A percentile compares a stretch with the other conserved stretches of the same genome.
These are phyloP conservation scores for Leptodactylus fallax DNA, from an alignment of 2,797 vertebrate genomes.

Conservation along the genomic window DNA sequence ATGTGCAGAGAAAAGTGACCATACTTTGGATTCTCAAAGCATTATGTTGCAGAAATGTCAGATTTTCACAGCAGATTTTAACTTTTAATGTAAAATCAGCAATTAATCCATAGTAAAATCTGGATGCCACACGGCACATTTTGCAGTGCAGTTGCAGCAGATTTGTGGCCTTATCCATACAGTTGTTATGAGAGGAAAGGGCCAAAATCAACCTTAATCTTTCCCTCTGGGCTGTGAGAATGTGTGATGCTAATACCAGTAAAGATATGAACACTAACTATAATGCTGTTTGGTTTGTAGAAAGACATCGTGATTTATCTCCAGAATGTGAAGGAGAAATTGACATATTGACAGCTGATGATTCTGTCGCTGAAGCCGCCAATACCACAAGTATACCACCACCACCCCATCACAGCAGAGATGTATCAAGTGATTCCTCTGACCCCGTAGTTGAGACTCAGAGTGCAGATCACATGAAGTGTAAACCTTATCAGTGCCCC, in stretches of 20 bases:
- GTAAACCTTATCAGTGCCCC: neutral
- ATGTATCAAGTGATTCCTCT: neutral
- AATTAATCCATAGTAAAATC: too few relatives aligned
- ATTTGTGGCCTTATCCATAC: too few relatives aligned
- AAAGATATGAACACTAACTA: too few relatives aligned
- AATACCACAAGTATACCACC: neutral
- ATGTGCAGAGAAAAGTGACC: too few relatives aligned
- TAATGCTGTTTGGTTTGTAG: too few relatives aligned
- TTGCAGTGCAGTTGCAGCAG: too few relatives aligned
- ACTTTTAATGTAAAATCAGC: too few relatives aligned
- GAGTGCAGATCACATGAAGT: neutral
- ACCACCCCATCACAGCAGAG: neutral
- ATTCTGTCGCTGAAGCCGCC: neutral
- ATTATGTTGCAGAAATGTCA: too few relatives aligned
- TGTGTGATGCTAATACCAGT: neutral
- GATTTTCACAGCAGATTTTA: too few relatives aligned
- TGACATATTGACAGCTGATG: neutral
- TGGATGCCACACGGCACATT: too few relatives aligned
- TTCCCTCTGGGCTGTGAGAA: neutral
- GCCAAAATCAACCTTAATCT: neutral
- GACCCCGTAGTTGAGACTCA: neutral
- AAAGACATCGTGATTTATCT: neutral
- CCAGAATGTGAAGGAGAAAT: neutral
- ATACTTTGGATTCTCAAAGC: too few relatives aligned
- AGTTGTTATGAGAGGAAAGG: too few relatives aligned